Conservation (phyloP, 2,888 invertebrate species). For the Limnephilus auricula region DNA sequence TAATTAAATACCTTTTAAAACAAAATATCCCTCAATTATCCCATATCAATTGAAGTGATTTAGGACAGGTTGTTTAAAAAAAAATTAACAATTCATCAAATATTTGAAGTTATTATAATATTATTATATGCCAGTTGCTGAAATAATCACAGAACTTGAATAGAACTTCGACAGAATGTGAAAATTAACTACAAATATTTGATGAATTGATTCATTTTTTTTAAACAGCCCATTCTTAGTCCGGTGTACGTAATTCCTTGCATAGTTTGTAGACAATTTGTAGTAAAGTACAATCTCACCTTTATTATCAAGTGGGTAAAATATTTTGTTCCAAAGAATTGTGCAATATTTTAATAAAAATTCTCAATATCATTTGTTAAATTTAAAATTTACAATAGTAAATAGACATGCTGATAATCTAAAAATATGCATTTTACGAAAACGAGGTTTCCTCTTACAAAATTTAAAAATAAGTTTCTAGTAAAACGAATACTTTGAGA, state of each 20-base stretch:
- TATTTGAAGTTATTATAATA: too few relatives aligned
- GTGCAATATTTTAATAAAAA: constrained; percentile 53
- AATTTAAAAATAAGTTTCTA: neutral
- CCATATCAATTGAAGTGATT: neutral
- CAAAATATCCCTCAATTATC: neutral
- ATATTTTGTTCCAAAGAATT: constrained; percentile 50
- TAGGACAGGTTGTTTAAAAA: too few relatives aligned
- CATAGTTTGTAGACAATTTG: neutral
- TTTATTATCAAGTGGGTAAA: constrained; percentile 8
- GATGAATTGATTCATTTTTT: too few relatives aligned
- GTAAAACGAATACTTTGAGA: neutral
- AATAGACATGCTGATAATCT: constrained; percentile 7
- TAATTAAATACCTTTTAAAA: neutral
- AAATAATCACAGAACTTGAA: too few relatives aligned
- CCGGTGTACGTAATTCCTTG: neutral
- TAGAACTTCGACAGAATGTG: too few relatives aligned
- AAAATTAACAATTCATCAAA: too few relatives aligned
- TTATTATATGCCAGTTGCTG: too few relatives aligned
- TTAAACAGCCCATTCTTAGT: too few relatives aligned
- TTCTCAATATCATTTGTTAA: constrained; percentile 35
- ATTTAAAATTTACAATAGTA: constrained; percentile 34
- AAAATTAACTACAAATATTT: too few relatives aligned
- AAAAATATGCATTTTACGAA: constrained; percentile 9
- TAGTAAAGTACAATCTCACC: neutral
- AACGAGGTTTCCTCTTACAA: neutral